These are phyloP conservation scores for Novumbra hubbsi DNA, from an alignment of 2,797 vertebrate genomes.

Conservation along the genomic window DNA sequence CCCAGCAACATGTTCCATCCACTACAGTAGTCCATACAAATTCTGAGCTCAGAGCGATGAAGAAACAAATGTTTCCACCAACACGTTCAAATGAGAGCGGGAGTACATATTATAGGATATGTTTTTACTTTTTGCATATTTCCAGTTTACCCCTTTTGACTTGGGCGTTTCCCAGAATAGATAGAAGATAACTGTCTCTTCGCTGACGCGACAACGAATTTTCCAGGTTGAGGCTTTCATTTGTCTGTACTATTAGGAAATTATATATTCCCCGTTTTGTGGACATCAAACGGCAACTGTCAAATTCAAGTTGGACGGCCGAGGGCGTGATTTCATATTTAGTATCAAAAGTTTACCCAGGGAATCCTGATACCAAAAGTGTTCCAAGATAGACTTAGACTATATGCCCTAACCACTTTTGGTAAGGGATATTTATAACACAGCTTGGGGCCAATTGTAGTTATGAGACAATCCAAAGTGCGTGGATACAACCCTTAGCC, in stretches of 20 bases:
- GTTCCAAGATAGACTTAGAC: neutral
- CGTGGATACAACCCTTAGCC: too few species aligned
- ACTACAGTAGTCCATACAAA: neutral
- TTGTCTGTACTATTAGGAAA: neutral
- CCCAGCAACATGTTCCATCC: neutral
- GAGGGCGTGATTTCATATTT: neutral
- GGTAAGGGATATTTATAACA: too few species aligned
- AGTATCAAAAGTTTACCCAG: neutral
- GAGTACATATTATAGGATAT: neutral
- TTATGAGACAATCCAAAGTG: too few species aligned
- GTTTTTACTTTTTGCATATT: neutral
- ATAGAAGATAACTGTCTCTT: neutral
- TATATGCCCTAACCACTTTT: too few species aligned
- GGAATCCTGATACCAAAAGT: too few species aligned
- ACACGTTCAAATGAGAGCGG: neutral
- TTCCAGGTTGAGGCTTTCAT: constrained; percentile 6
- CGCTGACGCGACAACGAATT: neutral
- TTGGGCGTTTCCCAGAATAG: constrained; percentile 3
- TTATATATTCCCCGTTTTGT: neutral
- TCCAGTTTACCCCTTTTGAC: neutral
- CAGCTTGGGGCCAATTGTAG: too few species aligned
- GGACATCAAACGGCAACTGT: neutral
- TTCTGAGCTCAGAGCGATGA: neutral
- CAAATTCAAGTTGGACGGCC: neutral
- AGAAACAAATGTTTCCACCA: neutral